These are phyloP conservation scores for Scaptomyza tumidula DNA, from an alignment of 2,888 invertebrate species.

Conservation along the genomic window DNA sequence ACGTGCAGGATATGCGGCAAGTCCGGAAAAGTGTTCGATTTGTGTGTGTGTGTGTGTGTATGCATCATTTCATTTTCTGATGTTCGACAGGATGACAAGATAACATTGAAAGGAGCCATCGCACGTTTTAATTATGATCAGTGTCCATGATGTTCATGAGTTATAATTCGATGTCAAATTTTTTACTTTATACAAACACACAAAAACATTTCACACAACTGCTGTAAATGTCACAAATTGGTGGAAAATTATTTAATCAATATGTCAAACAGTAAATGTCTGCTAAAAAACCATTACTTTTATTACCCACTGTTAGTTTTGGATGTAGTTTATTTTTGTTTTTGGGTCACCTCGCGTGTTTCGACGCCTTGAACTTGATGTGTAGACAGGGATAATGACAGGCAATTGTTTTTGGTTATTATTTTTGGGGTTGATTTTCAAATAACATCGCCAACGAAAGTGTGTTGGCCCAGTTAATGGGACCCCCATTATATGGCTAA, in stretches of 20 bases:
- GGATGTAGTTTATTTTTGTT: conserved; percentile 12
- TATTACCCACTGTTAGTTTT: conserved; percentile 15
- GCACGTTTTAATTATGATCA: conserved; percentile 43
- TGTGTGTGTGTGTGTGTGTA: conserved; percentile 4
- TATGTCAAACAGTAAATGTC: conserved; percentile 18
- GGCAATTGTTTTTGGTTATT: conserved; percentile 31
- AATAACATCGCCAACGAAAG: neutral
- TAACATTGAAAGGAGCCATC: conserved; percentile 39
- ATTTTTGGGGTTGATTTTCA: conserved; percentile 22
- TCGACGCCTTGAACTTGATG: conserved; percentile 63
- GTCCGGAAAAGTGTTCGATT: conserved; percentile 14
- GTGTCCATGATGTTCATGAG: conserved; percentile 19
- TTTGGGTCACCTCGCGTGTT: conserved; percentile 34
- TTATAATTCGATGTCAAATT: conserved; percentile 9
- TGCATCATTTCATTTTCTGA: conserved; percentile 31
- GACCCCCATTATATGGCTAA: conserved; percentile 31
- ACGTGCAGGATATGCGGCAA: conserved; percentile 34
- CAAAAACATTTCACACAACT: neutral
- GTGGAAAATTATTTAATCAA: conserved; percentile 46
- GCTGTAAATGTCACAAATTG: neutral
- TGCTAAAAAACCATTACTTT: neutral
- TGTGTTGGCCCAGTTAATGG: conserved; percentile 45
- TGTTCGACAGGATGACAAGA: conserved; percentile 37
- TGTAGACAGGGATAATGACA: conserved; percentile 8
- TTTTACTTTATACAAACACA: neutral